phyloP scores from a whole-genome alignment of 2,888 invertebrate genomes.

The Zaprionus obscuricornis region DNA sequence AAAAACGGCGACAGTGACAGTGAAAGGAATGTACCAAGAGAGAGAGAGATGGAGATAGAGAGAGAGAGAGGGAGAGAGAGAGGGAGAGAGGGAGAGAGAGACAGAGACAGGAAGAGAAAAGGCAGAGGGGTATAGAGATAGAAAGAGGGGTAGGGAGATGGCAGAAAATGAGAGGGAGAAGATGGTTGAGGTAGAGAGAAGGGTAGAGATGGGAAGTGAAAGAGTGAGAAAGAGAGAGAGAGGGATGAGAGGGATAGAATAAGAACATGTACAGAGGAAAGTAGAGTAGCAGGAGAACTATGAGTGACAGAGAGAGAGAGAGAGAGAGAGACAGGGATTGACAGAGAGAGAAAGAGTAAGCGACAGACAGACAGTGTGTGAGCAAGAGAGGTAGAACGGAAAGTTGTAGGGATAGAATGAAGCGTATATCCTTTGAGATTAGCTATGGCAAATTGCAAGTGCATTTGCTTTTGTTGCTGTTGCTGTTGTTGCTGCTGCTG shows the following conservation, averaged over 20 bases:
- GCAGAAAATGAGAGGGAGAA: neutral
- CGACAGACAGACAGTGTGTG: too few relatives aligned
- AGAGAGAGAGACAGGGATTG: neutral
- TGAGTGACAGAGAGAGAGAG: too few relatives aligned
- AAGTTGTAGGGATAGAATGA: slow-evolving; percentile 6
- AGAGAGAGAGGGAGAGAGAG: neutral
- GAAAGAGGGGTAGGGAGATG: neutral
- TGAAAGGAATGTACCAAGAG: too few relatives aligned
- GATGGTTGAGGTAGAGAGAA: neutral
- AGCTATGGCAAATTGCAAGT: slow-evolving; percentile 58
- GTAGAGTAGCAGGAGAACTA: too few relatives aligned
- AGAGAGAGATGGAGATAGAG: neutral
- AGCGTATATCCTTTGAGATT: slow-evolving; percentile 66
- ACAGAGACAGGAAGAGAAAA: slow-evolving; percentile 13
- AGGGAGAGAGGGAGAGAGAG: neutral
- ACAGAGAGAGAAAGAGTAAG: neutral
- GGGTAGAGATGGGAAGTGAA: too few relatives aligned
- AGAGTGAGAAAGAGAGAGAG: too few relatives aligned
- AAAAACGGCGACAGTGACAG: slow-evolving; percentile 41
- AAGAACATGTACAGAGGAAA: too few relatives aligned
- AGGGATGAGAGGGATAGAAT: too few relatives aligned
- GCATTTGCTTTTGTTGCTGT: slow-evolving; percentile 9
- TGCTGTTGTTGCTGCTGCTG: slow-evolving; percentile 19
- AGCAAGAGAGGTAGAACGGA: neutral
- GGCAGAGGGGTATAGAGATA: neutral